A percentile compares a stretch with the other conserved stretches of the same genome.
phyloP scores from a whole-genome alignment of 2,113 vertebrate genomes.

The Daphoenositta chrysoptera region DNA sequence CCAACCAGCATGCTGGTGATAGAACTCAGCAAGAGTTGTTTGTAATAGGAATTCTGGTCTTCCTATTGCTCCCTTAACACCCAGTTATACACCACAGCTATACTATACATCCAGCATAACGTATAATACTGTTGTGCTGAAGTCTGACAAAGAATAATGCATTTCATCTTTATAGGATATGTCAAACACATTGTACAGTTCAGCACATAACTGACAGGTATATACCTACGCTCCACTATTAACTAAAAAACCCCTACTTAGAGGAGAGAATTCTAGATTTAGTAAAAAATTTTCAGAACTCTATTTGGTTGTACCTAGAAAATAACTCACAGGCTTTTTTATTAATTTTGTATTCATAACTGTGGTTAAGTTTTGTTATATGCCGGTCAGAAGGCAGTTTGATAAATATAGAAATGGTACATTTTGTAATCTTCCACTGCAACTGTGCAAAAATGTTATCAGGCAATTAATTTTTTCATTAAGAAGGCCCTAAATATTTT shows the following conservation, averaged over 20 bases:
- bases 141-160: background rate
- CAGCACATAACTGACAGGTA: background rate
- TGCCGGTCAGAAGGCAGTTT: background rate
- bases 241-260: background rate
- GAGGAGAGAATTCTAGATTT: background rate
- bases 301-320: background rate
- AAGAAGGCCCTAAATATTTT: slow-evolving; percentile 5
- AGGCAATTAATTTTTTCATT: slow-evolving; percentile 63
- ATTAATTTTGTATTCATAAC: background rate
- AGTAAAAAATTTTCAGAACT: background rate
- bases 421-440: background rate
- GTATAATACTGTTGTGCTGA: background rate
- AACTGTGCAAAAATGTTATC: slow-evolving; percentile 16
- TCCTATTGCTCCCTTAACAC: background rate
- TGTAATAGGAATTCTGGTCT: background rate
- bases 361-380: background rate
- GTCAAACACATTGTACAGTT: background rate
- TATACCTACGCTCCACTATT: background rate
- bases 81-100: background rate
- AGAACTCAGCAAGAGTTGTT: background rate
- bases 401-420: background rate
- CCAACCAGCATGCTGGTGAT: background rate
- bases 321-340: background rate
- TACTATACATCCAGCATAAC: background rate
- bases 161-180: background rate